phyloP scores from a whole-genome alignment of 1,140 invertebrate species.

The Drosophila ficusphila region DNA sequence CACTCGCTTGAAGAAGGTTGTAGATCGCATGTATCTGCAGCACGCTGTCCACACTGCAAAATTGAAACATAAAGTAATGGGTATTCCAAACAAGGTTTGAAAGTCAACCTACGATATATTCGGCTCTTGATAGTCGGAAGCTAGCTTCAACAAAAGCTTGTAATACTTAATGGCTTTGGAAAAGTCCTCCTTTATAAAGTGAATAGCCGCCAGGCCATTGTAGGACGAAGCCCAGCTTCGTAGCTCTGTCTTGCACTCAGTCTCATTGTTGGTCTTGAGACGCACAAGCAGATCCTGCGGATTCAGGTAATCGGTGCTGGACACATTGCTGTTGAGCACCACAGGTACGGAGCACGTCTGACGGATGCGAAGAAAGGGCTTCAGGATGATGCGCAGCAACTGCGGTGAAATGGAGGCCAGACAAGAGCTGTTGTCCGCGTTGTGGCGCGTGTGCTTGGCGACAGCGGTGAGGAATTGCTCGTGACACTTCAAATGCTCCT shows the following conservation, averaged over 20 bases:
- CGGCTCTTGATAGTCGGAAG: constrained; percentile 60
- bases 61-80: neutral
- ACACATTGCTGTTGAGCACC: constrained; percentile 48
- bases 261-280: constrained; percentile 87
- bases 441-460: constrained; percentile 47
- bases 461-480: constrained; percentile 48
- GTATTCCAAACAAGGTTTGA: neutral
- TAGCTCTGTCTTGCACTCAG: constrained; percentile 88
- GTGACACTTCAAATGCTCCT: constrained; percentile 83
- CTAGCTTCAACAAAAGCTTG: constrained; percentile 85
- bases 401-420: constrained; percentile 57
- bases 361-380: constrained; percentile 88
- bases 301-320: constrained; percentile 59
- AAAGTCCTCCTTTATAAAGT: constrained; percentile 86
- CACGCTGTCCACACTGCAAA: constrained; percentile 84
- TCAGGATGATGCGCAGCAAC: constrained; percentile 84
- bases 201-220: constrained; percentile 88
- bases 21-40: constrained; percentile 89
- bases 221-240: constrained; percentile 87
- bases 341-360: constrained; percentile 91
- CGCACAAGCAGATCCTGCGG: constrained; percentile 88
- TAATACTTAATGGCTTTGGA: constrained; percentile 87
- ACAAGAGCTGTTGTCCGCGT: constrained; percentile 30
- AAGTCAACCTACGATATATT: constrained; percentile 54
- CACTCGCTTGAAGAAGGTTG: constrained; percentile 85